phyloP scores from a whole-genome alignment of 2,113 vertebrate genomes.

The Crotalus helleri region DNA sequence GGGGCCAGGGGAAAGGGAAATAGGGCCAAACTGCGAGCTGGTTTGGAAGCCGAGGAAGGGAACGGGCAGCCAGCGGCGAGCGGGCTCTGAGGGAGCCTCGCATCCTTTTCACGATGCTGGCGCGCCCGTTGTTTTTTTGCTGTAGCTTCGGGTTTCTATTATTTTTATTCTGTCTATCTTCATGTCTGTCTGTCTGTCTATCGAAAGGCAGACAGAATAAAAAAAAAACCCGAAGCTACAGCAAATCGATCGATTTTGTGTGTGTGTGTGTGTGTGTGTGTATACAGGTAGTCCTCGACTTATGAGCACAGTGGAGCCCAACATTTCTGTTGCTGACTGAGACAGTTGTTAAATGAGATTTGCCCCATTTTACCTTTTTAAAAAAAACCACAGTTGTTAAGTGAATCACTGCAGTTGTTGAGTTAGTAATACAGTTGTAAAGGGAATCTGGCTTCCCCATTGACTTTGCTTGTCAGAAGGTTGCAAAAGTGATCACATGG shows the following conservation, averaged over 20 bases:
- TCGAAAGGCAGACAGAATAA: no score
- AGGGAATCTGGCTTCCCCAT: not conserved
- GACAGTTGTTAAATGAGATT: not conserved
- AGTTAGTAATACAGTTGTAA: not conserved
- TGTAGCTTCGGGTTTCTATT: not conserved
- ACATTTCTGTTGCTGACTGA: not conserved
- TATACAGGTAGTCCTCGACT: not conserved
- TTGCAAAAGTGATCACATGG: not conserved
- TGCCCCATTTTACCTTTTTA: not conserved
- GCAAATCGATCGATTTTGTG: no score
- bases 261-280: no score
- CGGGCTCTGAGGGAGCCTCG: not conserved
- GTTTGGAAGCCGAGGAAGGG: not conserved
- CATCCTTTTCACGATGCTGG: no score
- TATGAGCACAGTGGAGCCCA: not conserved
- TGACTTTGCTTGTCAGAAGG: not conserved
- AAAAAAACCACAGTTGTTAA: not conserved
- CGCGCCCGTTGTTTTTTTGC: not conserved
- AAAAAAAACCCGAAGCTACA: no score
- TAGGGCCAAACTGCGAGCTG: not conserved
- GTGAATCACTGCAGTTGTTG: not conserved
- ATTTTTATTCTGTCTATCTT: not conserved
- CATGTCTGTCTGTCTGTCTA: not conserved
- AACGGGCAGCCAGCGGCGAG: not conserved
- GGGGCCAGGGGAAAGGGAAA: not conserved